Percentiles rank a stretch among this genome's conserved stretches.
These are phyloP conservation scores for Propithecus coquereli DNA, from an alignment of 2,113 vertebrate species.

Conservation along the genomic window DNA sequence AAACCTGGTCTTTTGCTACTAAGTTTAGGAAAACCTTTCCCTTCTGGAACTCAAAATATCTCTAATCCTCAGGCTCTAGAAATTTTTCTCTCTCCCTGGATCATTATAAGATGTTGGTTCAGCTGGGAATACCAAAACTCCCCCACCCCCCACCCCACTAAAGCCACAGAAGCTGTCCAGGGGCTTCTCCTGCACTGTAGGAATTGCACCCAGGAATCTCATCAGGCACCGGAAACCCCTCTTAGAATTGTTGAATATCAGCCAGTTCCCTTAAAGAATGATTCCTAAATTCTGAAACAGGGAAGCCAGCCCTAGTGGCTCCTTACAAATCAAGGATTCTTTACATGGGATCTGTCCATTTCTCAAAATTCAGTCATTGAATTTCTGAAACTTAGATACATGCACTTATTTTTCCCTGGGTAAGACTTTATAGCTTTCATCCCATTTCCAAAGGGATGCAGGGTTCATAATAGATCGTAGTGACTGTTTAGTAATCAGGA, in stretches of 20 bases:
- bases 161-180: not conserved
- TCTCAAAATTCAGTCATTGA: not conserved
- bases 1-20: not conserved
- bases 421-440: not conserved
- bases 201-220: not conserved
- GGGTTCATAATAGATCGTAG: not conserved
- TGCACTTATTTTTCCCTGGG: not conserved
- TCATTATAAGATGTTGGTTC: not conserved
- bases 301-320: not conserved
- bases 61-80: not conserved
- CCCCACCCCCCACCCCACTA: no score
- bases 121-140: not conserved
- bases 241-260: not conserved
- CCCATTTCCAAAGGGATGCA: not conserved
- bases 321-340: not conserved
- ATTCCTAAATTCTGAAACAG: not conserved
- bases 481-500: not conserved
- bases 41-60: not conserved
- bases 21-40: not conserved
- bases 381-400: not conserved
- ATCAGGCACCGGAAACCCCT: not conserved
- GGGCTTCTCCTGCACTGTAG: not conserved
- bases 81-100: not conserved
- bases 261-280: not conserved
- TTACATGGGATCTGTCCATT: not conserved